Evolutionary conservation across 1,140 invertebrate genomes (phyloP).

Genomic region (Drosophila cardini): DNA sequence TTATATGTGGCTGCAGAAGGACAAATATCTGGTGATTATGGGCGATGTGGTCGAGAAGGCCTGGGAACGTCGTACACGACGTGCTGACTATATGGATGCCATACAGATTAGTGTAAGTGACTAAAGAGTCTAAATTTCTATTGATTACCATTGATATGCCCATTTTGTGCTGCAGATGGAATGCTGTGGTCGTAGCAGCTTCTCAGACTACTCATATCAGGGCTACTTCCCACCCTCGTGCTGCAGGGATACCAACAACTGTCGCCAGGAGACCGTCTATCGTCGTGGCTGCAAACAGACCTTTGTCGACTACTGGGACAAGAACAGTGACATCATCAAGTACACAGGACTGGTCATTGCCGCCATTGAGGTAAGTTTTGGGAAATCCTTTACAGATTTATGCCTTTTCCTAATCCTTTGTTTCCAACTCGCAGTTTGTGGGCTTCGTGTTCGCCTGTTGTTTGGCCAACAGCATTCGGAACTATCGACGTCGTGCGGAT

Average conservation of each 20-base stretch:
- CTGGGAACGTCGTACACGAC: slow-evolving; percentile 52
- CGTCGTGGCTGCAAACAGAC: slow-evolving; percentile 84
- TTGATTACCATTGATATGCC: neutral
- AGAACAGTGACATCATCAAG: slow-evolving; percentile 87
- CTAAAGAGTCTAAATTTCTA: too few species aligned
- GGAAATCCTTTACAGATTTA: neutral
- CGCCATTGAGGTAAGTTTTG: slow-evolving; percentile 87
- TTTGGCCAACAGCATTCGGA: slow-evolving; percentile 94
- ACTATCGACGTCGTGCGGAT: slow-evolving; percentile 87
- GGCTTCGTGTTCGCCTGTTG: slow-evolving; percentile 95
- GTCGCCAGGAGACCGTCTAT: slow-evolving; percentile 84
- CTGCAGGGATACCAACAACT: slow-evolving; percentile 82
- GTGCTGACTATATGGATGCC: slow-evolving; percentile 85
- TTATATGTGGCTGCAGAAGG: slow-evolving; percentile 86
- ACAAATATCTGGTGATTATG: slow-evolving; percentile 85
- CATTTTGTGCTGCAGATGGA: slow-evolving; percentile 85
- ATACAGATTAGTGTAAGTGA: slow-evolving; percentile 85
- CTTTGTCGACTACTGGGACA: slow-evolving; percentile 85
- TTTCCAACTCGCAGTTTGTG: slow-evolving; percentile 90
- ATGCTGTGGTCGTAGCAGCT: slow-evolving; percentile 87
- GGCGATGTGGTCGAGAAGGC: slow-evolving; percentile 84
- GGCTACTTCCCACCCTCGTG: slow-evolving; percentile 84
- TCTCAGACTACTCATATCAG: slow-evolving; percentile 84
- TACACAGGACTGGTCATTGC: slow-evolving; percentile 88
- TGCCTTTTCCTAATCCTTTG: slow-evolving; percentile 26